Evolutionary conservation across 1,140 invertebrate genomes (phyloP).

Genomic region (Patella vulgata): DNA sequence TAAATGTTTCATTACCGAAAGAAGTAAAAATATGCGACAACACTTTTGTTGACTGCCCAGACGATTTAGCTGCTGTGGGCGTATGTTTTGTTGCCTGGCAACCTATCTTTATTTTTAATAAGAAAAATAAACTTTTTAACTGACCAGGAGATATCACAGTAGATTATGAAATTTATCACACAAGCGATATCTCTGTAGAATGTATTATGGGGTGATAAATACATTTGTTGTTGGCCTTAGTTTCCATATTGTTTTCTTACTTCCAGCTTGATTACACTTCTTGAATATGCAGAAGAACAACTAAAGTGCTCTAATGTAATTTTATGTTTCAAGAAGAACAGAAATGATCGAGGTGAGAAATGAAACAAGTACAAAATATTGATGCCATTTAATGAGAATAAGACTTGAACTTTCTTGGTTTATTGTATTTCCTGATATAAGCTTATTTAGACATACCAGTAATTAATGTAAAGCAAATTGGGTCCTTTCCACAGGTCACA

Average conservation of each 20-base stretch:
- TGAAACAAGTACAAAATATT: background rate
- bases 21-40: too few relatives aligned
- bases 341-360: conserved; percentile 78
- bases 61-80: too few relatives aligned
- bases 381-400: background rate
- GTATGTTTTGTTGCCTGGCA: too few relatives aligned
- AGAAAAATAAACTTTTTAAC: too few relatives aligned
- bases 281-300: conserved; percentile 96
- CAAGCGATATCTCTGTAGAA: too few relatives aligned
- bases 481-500: too few relatives aligned
- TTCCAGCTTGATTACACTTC: conserved; percentile 84
- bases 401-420: background rate
- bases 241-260: conserved; percentile 19
- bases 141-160: too few relatives aligned
- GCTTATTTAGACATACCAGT: background rate
- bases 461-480: background rate
- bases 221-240: background rate
- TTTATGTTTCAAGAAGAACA: conserved; percentile 85
- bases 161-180: too few relatives aligned
- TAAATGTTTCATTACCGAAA: too few relatives aligned
- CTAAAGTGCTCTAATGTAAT: conserved; percentile 84
- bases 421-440: background rate
- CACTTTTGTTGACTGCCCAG: too few relatives aligned
- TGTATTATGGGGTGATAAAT: too few relatives aligned
- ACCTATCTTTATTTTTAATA: too few relatives aligned